Evolutionary conservation across 2,888 invertebrate species (phyloP).

Genomic region (Agriotes lineatus): DNA sequence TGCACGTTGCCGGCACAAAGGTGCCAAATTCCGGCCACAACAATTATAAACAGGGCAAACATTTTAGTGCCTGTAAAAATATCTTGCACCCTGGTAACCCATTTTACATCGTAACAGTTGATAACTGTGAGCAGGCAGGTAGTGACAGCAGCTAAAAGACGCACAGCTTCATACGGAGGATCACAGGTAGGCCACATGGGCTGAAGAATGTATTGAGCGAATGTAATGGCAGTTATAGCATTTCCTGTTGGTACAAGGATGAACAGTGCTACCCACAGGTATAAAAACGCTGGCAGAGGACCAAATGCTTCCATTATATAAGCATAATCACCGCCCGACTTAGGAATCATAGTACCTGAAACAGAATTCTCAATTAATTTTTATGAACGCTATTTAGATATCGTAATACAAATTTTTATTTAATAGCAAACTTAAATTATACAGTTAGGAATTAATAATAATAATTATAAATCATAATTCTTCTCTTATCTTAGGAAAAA

Average conservation of each 20-base stretch:
- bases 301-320: conserved; percentile 94
- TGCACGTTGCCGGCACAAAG: conserved; percentile 79
- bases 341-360: conserved; percentile 94
- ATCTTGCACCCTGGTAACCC: conserved; percentile 94
- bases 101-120: conserved; percentile 96
- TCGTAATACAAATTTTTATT: too few species aligned
- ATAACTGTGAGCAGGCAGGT: conserved; percentile 84
- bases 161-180: conserved; percentile 85
- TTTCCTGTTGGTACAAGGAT: conserved; percentile 94
- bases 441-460: too few species aligned
- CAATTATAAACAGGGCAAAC: conserved; percentile 85
- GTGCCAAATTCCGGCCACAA: conserved; percentile 84
- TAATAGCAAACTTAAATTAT: too few species aligned
- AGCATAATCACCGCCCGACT: conserved; percentile 96
- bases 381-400: too few species aligned
- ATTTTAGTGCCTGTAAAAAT: conserved; percentile 94
- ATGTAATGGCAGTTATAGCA: conserved; percentile 93
- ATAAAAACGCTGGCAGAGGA: conserved; percentile 89
- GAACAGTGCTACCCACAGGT: conserved; percentile 93
- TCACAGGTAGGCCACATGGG: conserved; percentile 88
- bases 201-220: conserved; percentile 91
- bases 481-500: too few species aligned
- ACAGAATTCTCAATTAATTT: too few species aligned
- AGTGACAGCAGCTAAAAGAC: conserved; percentile 88
- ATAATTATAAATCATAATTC: too few species aligned